These are phyloP conservation scores for Arctocebus calabarensis DNA, from an alignment of 2,797 vertebrate genomes.

Conservation along the genomic window DNA sequence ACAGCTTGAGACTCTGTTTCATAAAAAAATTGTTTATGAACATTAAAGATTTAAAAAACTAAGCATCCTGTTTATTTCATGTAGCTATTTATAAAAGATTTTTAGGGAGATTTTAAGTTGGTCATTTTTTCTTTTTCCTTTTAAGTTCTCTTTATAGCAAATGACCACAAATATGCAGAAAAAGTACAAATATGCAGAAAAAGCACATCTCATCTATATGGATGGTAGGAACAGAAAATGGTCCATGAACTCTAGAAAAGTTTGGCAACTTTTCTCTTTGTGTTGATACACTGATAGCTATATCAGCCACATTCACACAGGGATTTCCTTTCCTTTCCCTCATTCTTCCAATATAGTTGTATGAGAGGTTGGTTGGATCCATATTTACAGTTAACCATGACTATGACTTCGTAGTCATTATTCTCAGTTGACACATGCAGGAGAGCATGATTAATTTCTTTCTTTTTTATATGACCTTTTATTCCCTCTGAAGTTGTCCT, in stretches of 20 bases:
- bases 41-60: too few relatives aligned
- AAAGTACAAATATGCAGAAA: neutral
- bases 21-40: neutral
- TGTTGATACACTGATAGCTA: neutral
- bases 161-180: neutral
- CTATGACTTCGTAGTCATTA: neutral
- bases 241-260: neutral
- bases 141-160: neutral
- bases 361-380: neutral
- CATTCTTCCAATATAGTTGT: neutral
- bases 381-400: neutral
- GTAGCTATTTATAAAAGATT: neutral
- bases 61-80: neutral
- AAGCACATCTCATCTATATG: neutral
- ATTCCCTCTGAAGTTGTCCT: neutral
- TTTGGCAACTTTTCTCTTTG: neutral
- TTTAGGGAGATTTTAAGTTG: neutral
- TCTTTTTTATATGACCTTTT: neutral
- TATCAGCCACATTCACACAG: neutral
- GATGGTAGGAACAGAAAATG: neutral
- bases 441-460: neutral
- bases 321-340: neutral
- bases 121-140: neutral
- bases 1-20: too few relatives aligned
- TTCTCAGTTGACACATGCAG: neutral